A percentile compares a stretch with the other conserved stretches of the same genome.
Evolutionary conservation across 2,113 vertebrate species (phyloP).

Genomic region (Maccullochella peelii): DNA sequence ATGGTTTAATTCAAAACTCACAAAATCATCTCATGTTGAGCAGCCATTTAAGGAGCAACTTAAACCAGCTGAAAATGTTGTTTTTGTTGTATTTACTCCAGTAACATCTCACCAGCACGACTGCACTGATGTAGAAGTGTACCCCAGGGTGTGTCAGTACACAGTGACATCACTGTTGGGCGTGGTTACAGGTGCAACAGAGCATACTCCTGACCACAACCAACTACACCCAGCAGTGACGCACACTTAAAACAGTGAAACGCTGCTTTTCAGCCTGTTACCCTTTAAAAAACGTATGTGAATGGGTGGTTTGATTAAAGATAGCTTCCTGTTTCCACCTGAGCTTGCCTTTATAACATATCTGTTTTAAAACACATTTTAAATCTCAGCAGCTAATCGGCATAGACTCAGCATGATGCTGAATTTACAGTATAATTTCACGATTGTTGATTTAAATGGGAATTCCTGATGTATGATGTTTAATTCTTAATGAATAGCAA

Average conservation of each 20-base stretch:
- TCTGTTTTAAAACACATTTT: constrained; percentile 1
- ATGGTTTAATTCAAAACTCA: neutral
- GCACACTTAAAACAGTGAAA: neutral
- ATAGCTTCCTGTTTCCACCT: neutral
- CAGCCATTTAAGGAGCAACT: neutral
- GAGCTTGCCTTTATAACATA: no score
- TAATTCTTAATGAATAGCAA: constrained; percentile 6
- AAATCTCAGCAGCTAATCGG: neutral
- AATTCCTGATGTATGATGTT: neutral
- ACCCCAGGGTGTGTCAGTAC: neutral
- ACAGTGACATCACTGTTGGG: neutral
- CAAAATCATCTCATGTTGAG: neutral
- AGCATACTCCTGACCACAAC: neutral
- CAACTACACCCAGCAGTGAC: neutral
- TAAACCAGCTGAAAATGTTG: neutral
- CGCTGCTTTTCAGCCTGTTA: constrained; percentile 3
- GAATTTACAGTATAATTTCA: constrained; percentile 1
- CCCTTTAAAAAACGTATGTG: neutral
- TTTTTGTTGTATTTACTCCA: neutral
- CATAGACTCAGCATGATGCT: neutral
- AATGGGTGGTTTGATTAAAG: constrained; percentile 5
- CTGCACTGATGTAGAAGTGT: neutral
- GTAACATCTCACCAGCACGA: neutral
- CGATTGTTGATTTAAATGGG: neutral
- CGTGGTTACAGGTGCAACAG: neutral